A percentile compares a stretch with the other conserved stretches of the same genome.
These are phyloP conservation scores for Lithobates sylvaticus DNA, from an alignment of 2,797 vertebrate genomes.

Conservation along the genomic window DNA sequence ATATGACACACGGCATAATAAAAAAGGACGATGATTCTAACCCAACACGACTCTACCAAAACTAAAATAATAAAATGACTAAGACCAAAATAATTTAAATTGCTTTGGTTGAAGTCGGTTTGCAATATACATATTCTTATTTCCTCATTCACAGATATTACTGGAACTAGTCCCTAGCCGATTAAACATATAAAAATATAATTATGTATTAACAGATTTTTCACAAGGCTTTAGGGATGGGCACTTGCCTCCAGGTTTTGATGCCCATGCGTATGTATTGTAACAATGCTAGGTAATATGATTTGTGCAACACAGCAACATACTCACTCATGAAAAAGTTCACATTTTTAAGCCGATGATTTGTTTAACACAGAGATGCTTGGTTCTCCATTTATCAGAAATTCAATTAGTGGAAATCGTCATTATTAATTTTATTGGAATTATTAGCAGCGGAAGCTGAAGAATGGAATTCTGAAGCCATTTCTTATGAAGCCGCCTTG, in stretches of 20 bases:
- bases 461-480: constrained; percentile 79
- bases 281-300: neutral
- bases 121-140: no score
- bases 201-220: neutral
- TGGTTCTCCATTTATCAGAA: constrained; percentile 72
- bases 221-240: neutral
- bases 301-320: constrained; percentile 14
- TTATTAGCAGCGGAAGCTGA: constrained; percentile 75
- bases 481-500: constrained; percentile 79
- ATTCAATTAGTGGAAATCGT: constrained; percentile 77
- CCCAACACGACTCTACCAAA: no score
- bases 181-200: no score
- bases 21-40: no score
- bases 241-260: no score
- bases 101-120: no score
- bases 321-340: constrained; percentile 41
- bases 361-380: constrained; percentile 59
- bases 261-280: neutral
- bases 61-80: no score
- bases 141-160: no score
- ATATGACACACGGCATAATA: no score
- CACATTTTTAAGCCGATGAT: constrained; percentile 55
- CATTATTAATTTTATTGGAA: constrained; percentile 85
- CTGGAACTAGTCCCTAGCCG: no score
- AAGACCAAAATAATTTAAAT: no score